These are phyloP conservation scores for Trematomus bernacchii DNA, from an alignment of 2,797 vertebrate species.

Conservation along the genomic window DNA sequence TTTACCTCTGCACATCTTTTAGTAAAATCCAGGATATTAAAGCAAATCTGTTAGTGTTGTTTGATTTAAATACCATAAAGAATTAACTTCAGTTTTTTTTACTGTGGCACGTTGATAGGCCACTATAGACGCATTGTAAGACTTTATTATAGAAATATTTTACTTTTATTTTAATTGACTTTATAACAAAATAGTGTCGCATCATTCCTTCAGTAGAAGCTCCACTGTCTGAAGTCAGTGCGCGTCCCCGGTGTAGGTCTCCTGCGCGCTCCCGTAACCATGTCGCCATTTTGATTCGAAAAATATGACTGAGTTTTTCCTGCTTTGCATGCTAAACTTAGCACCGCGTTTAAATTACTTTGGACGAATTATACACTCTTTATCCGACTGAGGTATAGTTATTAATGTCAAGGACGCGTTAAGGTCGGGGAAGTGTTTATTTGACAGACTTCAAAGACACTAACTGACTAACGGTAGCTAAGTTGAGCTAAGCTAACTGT, in stretches of 20 bases:
- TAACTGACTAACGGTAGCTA: slow-evolving; percentile 70
- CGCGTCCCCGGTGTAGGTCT: slow-evolving; percentile 52
- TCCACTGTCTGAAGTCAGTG: slow-evolving; percentile 51
- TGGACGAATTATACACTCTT: slow-evolving; percentile 30
- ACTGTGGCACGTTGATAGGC: background rate
- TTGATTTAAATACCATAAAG: background rate
- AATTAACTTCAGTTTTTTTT: background rate
- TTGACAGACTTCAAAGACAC: slow-evolving; percentile 47
- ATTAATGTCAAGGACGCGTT: background rate
- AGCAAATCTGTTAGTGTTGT: background rate
- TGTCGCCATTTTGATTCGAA: slow-evolving; percentile 90
- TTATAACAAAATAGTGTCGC: background rate
- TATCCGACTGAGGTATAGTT: slow-evolving; percentile 3
- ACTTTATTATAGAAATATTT: too few relatives aligned
- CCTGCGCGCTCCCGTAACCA: slow-evolving; percentile 77
- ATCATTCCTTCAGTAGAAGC: background rate
- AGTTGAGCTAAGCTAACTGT: slow-evolving; percentile 73
- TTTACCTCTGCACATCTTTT: too few relatives aligned
- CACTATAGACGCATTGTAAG: background rate
- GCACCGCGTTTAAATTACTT: slow-evolving; percentile 60
- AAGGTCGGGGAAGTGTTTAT: slow-evolving; percentile 25
- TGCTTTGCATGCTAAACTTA: slow-evolving; percentile 81
- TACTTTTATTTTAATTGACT: background rate
- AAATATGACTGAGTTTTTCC: slow-evolving; percentile 87
- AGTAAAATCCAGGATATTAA: too few relatives aligned